Conservation (phyloP, 2,113 vertebrate genomes). For the Myotis yumanensis region DNA sequence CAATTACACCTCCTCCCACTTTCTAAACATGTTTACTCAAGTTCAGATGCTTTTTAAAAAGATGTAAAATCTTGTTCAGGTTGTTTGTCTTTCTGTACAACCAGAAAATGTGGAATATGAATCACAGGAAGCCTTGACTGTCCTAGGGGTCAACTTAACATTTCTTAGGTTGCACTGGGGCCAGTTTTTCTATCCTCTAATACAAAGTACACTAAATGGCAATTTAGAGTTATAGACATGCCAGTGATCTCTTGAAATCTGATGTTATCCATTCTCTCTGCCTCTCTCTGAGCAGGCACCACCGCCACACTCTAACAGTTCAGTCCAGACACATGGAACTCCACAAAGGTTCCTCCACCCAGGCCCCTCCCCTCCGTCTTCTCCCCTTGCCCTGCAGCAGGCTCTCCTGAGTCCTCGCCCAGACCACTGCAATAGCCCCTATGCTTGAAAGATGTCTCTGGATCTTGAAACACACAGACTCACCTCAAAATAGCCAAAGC, state of each 20-base stretch:
- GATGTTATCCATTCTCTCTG: not conserved
- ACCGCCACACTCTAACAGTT: not conserved
- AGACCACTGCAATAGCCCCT: not conserved
- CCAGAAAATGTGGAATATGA: not conserved
- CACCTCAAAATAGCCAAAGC: not conserved
- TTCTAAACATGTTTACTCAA: not conserved
- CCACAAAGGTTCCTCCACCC: not conserved
- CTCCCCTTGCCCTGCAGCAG: not conserved
- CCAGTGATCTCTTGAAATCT: not conserved
- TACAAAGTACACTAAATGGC: not conserved
- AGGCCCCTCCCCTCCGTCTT: not conserved
- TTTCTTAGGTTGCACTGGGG: not conserved
- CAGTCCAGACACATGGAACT: accelerated
- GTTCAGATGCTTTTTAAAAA: not conserved
- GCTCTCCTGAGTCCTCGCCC: not conserved
- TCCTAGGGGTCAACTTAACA: not conserved
- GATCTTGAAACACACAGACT: not conserved
- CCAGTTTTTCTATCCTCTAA: not conserved
- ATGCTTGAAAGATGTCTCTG: not conserved
- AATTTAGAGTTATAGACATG: not conserved
- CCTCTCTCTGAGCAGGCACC: not conserved
- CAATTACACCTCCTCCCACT: not conserved
- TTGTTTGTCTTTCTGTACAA: not conserved
- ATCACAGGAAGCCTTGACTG: not conserved
- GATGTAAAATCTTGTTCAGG: not conserved